Evolutionary conservation across 2,113 vertebrate species (phyloP), one percentile per base, ranked within the genome.

Genomic region (Tamias sibiricus): DNA sequence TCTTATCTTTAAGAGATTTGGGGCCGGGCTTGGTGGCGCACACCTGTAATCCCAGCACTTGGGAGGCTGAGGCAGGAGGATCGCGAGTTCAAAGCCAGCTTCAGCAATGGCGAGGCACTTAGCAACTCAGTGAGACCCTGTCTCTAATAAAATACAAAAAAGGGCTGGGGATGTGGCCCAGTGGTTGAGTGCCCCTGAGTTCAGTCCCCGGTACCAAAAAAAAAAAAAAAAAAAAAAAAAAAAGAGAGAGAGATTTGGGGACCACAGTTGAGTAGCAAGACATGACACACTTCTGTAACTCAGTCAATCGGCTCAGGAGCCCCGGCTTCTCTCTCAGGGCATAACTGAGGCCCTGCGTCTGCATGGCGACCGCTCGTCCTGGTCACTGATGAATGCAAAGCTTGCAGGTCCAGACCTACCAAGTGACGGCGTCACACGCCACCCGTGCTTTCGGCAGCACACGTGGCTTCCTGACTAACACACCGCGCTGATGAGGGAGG

Each of bases 351-450:
- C 4, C 4, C 35, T 2, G 4, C 24, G 69, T 77, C 52, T 62
- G 71, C 57, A 49, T 52, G 40, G 28, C 26, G 40, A 72, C 80
- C 75, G 74, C 74, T 10, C 32, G 0, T n/a, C 32, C 32, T 35
- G 3, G 42, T 28, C 68, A 17, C 24, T 59, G n/a, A 72, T 6
- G n/a, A 49, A 16, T 0, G 1, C 22, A 24, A 8, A 35, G 30
- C 44, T 35, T 30, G 37, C 49, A 22, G 59, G 44, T 59, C 37
- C 77, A 74, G 66, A 20, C 26, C 8, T 91, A 71, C 19, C 0
- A 5, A 26, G 12, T 0, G 1, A 35, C 0, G 35, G 19, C 0
- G 0, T 8, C 22, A 66, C 32, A 35, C 11, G 2, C 22, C 8
- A 19, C 28, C 17, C 35, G 2, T 16, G 54, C 71, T 3, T 4